Percentiles rank a stretch among this genome's conserved stretches.
These are phyloP conservation scores for Amia ocellicauda DNA, from an alignment of 2,113 vertebrate genomes.

Conservation along the genomic window DNA sequence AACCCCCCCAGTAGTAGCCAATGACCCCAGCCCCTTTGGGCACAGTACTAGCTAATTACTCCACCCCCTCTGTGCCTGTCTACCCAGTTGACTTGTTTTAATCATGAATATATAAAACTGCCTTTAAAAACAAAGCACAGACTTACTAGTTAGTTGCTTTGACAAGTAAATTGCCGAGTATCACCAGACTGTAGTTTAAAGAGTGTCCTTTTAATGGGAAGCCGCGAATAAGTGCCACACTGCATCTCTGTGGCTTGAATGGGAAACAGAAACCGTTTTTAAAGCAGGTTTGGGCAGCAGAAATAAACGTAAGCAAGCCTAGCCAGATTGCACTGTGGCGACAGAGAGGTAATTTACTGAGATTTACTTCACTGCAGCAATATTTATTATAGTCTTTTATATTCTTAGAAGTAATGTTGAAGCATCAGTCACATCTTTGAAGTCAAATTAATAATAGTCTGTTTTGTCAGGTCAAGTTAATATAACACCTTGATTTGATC, in stretches of 20 bases:
- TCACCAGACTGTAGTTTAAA: not conserved
- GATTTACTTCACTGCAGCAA: not conserved
- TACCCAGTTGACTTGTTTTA: too few relatives aligned
- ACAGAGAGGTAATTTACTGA: slow-evolving; percentile 2
- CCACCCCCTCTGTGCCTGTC: too few relatives aligned
- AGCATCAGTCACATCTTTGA: slow-evolving; percentile 20
- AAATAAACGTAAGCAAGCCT: too few relatives aligned
- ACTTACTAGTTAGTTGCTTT: too few relatives aligned
- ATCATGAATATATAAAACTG: too few relatives aligned
- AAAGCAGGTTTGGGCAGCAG: too few relatives aligned
- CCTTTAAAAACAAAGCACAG: too few relatives aligned
- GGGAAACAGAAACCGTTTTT: not conserved
- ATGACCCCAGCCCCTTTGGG: too few relatives aligned
- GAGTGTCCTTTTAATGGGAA: not conserved
- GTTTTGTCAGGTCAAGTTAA: slow-evolving; percentile 12
- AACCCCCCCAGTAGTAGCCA: too few relatives aligned
- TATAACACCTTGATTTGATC: not conserved
- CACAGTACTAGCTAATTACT: too few relatives aligned
- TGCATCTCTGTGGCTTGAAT: not conserved
- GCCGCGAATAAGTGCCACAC: not conserved
- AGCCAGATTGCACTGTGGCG: not conserved
- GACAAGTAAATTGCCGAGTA: too few relatives aligned
- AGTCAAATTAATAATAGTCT: slow-evolving; percentile 1
- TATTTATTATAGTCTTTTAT: slow-evolving; percentile 5
- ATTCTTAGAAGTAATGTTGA: slow-evolving; percentile 7